Conservation (phyloP, 2,797 vertebrate genomes). For the Sitta carolinensis region DNA sequence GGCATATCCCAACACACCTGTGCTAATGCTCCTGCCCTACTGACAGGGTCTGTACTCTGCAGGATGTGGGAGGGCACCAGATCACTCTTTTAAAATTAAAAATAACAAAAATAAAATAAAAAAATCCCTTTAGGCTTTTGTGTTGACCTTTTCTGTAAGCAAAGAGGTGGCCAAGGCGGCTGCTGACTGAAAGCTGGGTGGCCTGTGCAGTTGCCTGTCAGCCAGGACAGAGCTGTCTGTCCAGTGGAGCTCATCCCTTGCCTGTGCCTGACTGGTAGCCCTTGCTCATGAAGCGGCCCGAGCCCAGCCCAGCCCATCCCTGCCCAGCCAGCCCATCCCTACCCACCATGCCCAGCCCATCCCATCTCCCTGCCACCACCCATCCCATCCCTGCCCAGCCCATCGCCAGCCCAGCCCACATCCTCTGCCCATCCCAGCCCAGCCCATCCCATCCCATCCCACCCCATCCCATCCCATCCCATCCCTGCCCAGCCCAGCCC, state of each 20-base stretch:
- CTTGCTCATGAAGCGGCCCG: too few relatives aligned
- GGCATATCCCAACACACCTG: not conserved
- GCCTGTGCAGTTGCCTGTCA: not conserved
- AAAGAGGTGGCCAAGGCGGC: not conserved
- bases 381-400: too few relatives aligned
- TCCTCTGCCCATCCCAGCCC: too few relatives aligned
- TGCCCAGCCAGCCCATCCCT: too few relatives aligned
- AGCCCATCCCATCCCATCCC: too few relatives aligned
- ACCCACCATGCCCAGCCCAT: too few relatives aligned
- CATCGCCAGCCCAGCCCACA: too few relatives aligned
- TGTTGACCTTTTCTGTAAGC: not conserved
- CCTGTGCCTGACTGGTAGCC: not conserved
- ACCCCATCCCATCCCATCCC: too few relatives aligned
- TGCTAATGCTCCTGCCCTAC: not conserved
- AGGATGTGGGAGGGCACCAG: not conserved
- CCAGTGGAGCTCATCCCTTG: not conserved
- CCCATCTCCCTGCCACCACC: too few relatives aligned
- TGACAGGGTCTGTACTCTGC: not conserved
- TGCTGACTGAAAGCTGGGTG: not conserved
- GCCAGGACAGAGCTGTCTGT: not conserved
- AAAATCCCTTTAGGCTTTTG: not conserved
- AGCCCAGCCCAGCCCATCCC: too few relatives aligned
- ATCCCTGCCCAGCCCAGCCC: too few relatives aligned
- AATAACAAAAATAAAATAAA: not conserved
- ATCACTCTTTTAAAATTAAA: not conserved